Base-by-base conservation (phyloP, 2,113 vertebrate species). In the Callipepla californica region DNA sequence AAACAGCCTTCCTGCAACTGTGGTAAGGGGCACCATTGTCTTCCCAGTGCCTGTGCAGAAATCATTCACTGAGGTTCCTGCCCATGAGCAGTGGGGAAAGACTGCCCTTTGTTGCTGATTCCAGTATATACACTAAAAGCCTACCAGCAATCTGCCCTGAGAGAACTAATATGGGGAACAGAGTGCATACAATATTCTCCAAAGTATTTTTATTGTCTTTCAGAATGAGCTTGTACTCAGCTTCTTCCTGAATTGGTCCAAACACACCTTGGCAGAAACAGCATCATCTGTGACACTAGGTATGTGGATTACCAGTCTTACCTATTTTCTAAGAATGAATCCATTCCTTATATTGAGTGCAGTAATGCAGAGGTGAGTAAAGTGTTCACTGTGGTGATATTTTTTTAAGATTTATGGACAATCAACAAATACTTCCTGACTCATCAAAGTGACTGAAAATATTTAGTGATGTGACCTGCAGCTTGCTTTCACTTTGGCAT, bases 151-250 rank as follows among this genome's bases (percentile, higher is more conserved):
- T 23, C 26, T 80, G 22, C 51, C 57, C 4, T 8, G 20, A 38
- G 44, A 11, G n/a, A 11, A 40, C 9, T 9, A 57, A 14, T 48
- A 32, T 15, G 50, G 65, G 22, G 58, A 67, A 7, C 19, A 68
- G 47, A 21, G 18, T 9, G 16, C 3, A 7, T 34, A 5, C 3
- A 2, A 11, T 28, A 42, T 40, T 86, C 61, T 26, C 57, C 80
- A 4, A 51, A n/a, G 34, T 92, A 10, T 90, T 90, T 94, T 26
- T 70, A 38, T 74, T 42, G 69, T 80, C 68, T 94, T 96, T 63
- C 97, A 99, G 98, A 98, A 98, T 96, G 98, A 99, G 72, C 98
- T 88, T 88, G 97, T 98, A 26, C 98, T 98, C 88, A 96, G 92
- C 42, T 97, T 99, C 95, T 98, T 99, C 86, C 97, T 99, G 74